Evolutionary conservation across 1,140 invertebrate genomes (phyloP), one percentile per base, ranked within the genome.

Genomic region (Brachionus paranguensis): DNA sequence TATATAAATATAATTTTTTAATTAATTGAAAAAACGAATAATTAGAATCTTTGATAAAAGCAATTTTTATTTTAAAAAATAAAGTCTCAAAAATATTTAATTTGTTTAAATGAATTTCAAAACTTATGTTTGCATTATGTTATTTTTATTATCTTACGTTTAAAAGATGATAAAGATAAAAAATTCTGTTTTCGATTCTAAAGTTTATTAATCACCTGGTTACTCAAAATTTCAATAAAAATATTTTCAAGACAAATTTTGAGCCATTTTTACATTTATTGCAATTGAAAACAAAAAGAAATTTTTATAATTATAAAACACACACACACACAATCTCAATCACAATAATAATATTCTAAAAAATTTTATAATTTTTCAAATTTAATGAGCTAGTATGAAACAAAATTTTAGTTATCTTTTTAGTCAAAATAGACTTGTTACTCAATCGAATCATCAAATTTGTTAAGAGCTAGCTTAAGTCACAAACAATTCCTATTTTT

Each of bases 301-400:
- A 5, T 41, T 72, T 60, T 60, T n/a, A 60, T 60, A 60, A 60
- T n/a, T n/a, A 41, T 17, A 72, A 68, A 68, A 72, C 37, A 41
- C 41, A 72, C 68, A 72, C 68, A 43, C 53, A 72, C 29, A 72
- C 33, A 43, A 12, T 72, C 37, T 37, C 68, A 17, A 68, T 37
- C 12, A 68, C n/a, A 68, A 68, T 72, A 72, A 72, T 72, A 72
- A 72, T 72, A 72, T 72, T 72, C 68, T n/a, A 33, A 33, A 68
- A 68, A 68, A 68, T 33, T 33, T 68, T 33, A 68, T 17, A 72
- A 43, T 72, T 72, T 72, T 72, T 47, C 4, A 43, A 72, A 72
- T 43, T 24, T 72, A 17, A 72, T 72, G 68, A 72, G 68, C 33
- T 45, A 72, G 24, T 45, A 72, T 72, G 17, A 17, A 41, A 43